Evolutionary conservation across 2,797 vertebrate genomes (phyloP).

Genomic region (Neosalanx taihuensis): DNA sequence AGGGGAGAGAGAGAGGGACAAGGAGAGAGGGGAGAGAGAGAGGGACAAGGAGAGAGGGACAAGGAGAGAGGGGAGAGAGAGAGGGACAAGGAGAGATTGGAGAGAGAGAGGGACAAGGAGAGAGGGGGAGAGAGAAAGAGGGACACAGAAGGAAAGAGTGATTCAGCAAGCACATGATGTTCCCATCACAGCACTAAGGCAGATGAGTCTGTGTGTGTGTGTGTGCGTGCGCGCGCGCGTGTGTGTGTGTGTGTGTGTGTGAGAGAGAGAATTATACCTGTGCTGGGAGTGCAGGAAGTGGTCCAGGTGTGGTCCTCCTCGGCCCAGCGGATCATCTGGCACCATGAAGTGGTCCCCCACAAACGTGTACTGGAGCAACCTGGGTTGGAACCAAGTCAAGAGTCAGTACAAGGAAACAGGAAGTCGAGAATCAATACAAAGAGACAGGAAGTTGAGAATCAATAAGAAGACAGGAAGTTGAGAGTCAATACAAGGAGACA

Average conservation of each 20-base stretch:
- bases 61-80: too few relatives aligned
- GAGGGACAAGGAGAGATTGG: neutral
- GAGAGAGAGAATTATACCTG: slow-evolving; percentile 60
- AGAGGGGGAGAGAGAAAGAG: neutral
- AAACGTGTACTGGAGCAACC: slow-evolving; percentile 87
- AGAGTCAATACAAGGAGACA: too few relatives aligned
- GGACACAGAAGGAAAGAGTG: neutral
- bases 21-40: too few relatives aligned
- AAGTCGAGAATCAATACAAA: too few relatives aligned
- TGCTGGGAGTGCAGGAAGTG: slow-evolving; percentile 76
- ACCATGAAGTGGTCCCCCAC: slow-evolving; percentile 90
- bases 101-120: neutral
- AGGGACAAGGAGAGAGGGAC: too few relatives aligned
- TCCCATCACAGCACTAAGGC: neutral
- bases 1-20: too few relatives aligned
- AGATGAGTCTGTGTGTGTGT: neutral
- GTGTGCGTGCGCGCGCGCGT: neutral
- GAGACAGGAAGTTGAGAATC: too few relatives aligned
- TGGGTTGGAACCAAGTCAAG: slow-evolving; percentile 39
- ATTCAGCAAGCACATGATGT: neutral
- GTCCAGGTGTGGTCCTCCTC: slow-evolving; percentile 83
- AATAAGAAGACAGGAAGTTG: too few relatives aligned
- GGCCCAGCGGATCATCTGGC: slow-evolving; percentile 86
- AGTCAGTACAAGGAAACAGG: neutral
- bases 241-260: slow-evolving; percentile 12